Base-by-base conservation (phyloP, 2,113 vertebrate species). In the Tapirus terrestris region DNA sequence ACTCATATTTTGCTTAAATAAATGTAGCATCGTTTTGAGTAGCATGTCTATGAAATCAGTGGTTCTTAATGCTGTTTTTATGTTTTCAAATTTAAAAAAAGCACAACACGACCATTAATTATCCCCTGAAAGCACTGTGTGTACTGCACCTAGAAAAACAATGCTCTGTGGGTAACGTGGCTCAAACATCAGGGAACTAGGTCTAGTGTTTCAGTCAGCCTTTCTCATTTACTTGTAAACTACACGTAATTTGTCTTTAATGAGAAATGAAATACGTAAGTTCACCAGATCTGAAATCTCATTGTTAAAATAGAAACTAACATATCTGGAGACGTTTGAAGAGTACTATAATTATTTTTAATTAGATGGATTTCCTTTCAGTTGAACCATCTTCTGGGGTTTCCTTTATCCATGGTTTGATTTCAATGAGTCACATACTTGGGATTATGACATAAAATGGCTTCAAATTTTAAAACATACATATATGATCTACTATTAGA, bases 321-420 rank as follows among this genome's bases (percentile, higher is more conserved):
- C 11, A 39, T 86, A 36, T 79, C n/a, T 84, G 17, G n/a, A 56
- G 25, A 20, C 36, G 48, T 45, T 79, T 72, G 18, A 84, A 91
- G 95, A 53, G 5, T 94, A 27, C 48, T 91, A 65, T 27, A 84
- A 63, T n/a, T 97, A 95, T 36, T 89, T 75, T 67, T 95, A 45
- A 51, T 91, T 67, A 80, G 5, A 10, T 6, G 1, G 8, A 72
- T 96, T 98, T 97, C 43, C 31, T 95, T 96, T 83, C 8, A 7
- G 53, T 93, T 89, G 70, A 98, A 82, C 65, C 79, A 93, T 94
- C 56, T 92, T 97, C 95, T 96, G 25, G 93, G 89, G 77, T 98
- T 93, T 96, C 68, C 92, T 96, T 96, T 98, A 89, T 92, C 94
- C 86, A 91, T 97, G 92, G 33, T 96, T 97, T 98, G 75, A 91